phyloP scores from a whole-genome alignment of 2,888 invertebrate genomes.

The Eurytoma californica region DNA sequence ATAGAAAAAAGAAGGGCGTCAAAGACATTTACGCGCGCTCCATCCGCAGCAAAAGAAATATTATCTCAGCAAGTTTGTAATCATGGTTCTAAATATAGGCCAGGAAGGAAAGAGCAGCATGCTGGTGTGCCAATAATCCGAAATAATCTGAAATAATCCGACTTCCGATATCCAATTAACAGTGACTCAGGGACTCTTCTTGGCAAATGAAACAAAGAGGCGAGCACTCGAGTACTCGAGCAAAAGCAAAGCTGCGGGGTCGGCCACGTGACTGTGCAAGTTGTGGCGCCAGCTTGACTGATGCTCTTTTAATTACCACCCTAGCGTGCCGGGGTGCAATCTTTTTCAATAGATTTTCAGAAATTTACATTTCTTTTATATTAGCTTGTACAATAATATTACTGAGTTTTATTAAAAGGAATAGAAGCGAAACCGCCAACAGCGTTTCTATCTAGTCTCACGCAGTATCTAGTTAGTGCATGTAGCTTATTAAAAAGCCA shows the following conservation, averaged over 20 bases:
- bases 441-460: too few relatives aligned
- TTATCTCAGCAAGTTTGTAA: neutral
- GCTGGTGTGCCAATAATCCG: neutral
- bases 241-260: neutral
- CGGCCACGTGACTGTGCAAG: neutral
- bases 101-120: neutral
- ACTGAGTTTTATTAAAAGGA: too few relatives aligned
- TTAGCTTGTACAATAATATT: too few relatives aligned
- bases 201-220: neutral
- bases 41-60: neutral
- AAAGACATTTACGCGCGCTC: neutral
- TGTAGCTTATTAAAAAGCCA: neutral
- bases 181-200: neutral
- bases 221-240: neutral
- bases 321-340: neutral
- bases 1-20: neutral
- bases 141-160: constrained; percentile 9
- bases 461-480: neutral
- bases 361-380: too few relatives aligned
- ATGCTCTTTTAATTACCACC: constrained; percentile 45
- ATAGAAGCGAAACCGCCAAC: too few relatives aligned
- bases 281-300: constrained; percentile 24
- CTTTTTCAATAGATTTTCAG: neutral
- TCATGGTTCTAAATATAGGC: neutral
- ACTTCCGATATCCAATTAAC: constrained; percentile 27